Conservation (phyloP, 2,113 vertebrate genomes). For the Odobenus rosmarus region DNA sequence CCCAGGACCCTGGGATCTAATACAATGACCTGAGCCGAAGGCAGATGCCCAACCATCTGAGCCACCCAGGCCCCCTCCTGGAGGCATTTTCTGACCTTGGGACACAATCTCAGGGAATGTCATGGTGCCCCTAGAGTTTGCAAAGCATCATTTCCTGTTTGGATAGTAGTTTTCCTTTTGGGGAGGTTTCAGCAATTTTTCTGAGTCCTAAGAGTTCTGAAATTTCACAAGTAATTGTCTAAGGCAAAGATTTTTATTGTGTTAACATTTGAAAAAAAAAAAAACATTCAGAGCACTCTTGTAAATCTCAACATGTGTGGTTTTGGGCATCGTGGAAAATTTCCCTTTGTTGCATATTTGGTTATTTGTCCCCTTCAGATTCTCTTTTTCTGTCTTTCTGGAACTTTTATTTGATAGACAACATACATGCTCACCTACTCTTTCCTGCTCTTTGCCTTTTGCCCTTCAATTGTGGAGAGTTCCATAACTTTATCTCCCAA, state of each 20-base stretch:
- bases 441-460: not conserved
- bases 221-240: not conserved
- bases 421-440: not conserved
- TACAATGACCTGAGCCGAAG: no score
- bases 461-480: not conserved
- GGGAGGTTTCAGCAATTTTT: not conserved
- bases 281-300: not conserved
- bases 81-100: not conserved
- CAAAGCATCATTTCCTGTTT: not conserved
- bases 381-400: not conserved
- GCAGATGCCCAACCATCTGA: no score
- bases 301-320: not conserved
- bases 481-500: slow-evolving; percentile 1
- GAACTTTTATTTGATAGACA: not conserved
- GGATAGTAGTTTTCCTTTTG: not conserved
- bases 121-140: not conserved
- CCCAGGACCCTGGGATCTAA: no score
- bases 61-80: not conserved
- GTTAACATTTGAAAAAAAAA: not conserved
- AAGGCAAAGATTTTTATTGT: not conserved
- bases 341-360: not conserved
- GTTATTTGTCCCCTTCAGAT: not conserved
- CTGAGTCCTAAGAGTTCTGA: not conserved
- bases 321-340: not conserved
- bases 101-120: not conserved